These are phyloP conservation scores for Scaptomyza polygonia DNA, from an alignment of 2,888 invertebrate species.

Conservation along the genomic window DNA sequence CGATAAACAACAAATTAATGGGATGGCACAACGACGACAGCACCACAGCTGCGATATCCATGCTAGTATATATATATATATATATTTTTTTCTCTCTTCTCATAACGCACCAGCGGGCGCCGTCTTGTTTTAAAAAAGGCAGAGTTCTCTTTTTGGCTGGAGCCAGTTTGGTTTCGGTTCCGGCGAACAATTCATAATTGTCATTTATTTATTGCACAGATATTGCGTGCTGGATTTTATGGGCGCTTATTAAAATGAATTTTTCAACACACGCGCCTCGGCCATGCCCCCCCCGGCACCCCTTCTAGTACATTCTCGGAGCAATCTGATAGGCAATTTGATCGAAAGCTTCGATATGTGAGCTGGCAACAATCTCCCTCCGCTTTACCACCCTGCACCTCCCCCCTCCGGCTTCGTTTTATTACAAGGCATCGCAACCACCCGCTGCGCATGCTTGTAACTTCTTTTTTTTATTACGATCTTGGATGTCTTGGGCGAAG, in stretches of 20 bases:
- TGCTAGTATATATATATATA: not conserved
- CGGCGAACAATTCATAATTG: constrained; percentile 83
- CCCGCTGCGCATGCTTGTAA: constrained; percentile 72
- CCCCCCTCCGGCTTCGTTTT: constrained; percentile 38
- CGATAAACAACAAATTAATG: constrained; percentile 84
- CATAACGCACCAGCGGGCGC: constrained; percentile 70
- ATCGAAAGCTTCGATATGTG: constrained; percentile 82
- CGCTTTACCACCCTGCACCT: not conserved
- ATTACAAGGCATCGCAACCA: constrained; percentile 62
- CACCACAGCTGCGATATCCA: constrained; percentile 27
- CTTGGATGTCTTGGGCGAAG: constrained; percentile 11
- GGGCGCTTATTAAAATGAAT: constrained; percentile 83
- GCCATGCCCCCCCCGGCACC: too few relatives aligned
- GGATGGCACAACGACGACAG: constrained; percentile 68
- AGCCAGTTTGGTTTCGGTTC: constrained; percentile 14
- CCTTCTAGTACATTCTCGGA: not conserved
- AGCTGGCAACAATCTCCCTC: constrained; percentile 22
- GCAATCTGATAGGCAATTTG: constrained; percentile 82
- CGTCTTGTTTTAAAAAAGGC: constrained; percentile 38
- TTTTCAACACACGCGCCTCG: constrained; percentile 79
- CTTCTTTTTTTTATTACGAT: constrained; percentile 54
- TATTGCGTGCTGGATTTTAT: constrained; percentile 80
- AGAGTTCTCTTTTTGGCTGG: constrained; percentile 18
- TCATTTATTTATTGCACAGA: constrained; percentile 83
- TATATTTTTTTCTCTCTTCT: too few relatives aligned